Percentiles rank a stretch among this genome's conserved stretches.
Evolutionary conservation across 2,888 invertebrate species (phyloP).

Genomic region (Brachynemurus nebulosus): DNA sequence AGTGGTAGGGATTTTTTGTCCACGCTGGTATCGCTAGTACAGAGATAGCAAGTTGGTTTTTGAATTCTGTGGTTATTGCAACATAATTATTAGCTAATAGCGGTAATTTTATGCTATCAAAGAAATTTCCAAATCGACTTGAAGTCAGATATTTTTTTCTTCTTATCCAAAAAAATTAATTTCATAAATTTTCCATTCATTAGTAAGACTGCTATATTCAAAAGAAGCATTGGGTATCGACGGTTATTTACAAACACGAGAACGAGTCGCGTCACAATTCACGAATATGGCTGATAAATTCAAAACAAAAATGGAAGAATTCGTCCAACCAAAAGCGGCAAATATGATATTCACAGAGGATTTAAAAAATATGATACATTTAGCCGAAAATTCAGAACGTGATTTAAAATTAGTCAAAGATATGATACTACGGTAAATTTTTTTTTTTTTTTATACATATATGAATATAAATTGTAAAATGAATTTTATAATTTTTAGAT

Average conservation of each 20-base stretch:
- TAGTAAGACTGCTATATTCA: conserved; percentile 38
- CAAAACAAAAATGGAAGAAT: conserved; percentile 53
- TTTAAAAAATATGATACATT: conserved; percentile 64
- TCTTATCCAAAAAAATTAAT: too few species aligned
- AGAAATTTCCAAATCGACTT: too few species aligned
- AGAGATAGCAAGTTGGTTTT: too few species aligned
- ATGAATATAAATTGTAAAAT: not conserved
- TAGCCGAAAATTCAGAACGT: conserved; percentile 41
- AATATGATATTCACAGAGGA: conserved; percentile 74
- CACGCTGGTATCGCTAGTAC: too few species aligned
- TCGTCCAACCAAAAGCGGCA: conserved; percentile 36
- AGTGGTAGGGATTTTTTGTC: too few species aligned
- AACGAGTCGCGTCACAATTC: conserved; percentile 44
- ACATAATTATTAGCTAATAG: too few species aligned
- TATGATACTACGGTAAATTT: conserved; percentile 54
- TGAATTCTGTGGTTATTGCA: too few species aligned
- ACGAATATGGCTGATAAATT: conserved; percentile 48
- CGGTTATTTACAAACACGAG: conserved; percentile 39
- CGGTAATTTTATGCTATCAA: too few species aligned
- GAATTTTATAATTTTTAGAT: conserved; percentile 35
- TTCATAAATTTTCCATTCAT: too few species aligned
- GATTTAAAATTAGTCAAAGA: conserved; percentile 48
- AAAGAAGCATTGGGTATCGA: conserved; percentile 46
- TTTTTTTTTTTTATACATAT: conserved; percentile 6
- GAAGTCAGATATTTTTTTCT: too few species aligned